These are phyloP conservation scores for Lasioglossum albipes DNA, from an alignment of 1,140 invertebrate species.

Conservation along the genomic window DNA sequence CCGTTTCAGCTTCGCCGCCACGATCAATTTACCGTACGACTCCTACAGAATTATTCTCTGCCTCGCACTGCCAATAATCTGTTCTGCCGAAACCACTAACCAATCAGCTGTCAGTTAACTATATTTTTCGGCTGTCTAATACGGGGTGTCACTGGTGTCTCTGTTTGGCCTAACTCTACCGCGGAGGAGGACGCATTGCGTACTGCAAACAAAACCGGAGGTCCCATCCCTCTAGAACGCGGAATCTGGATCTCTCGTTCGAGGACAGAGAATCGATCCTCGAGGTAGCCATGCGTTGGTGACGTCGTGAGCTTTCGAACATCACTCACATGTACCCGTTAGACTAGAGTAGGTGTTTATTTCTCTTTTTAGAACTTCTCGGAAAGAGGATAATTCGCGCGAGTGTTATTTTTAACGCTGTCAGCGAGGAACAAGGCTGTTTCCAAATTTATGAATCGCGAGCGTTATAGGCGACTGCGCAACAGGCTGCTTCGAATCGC, in stretches of 20 bases:
- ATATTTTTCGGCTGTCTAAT: slow-evolving; percentile 56
- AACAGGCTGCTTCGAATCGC: slow-evolving; percentile 31
- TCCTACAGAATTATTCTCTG: slow-evolving; percentile 59
- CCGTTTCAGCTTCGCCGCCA: slow-evolving; percentile 53
- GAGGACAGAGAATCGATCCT: slow-evolving; percentile 26
- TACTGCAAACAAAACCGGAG: slow-evolving; percentile 36
- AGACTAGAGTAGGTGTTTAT: not conserved
- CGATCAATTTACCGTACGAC: slow-evolving; percentile 41
- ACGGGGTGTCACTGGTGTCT: slow-evolving; percentile 59
- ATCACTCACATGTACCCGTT: not conserved
- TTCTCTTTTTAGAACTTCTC: not conserved
- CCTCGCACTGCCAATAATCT: slow-evolving; percentile 76
- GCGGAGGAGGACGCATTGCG: slow-evolving; percentile 30
- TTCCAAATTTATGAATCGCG: not conserved
- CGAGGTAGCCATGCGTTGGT: slow-evolving; percentile 54
- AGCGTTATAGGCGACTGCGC: slow-evolving; percentile 1
- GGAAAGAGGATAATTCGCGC: not conserved
- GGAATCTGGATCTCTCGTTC: not conserved
- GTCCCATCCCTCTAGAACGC: slow-evolving; percentile 51
- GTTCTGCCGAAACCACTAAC: slow-evolving; percentile 73
- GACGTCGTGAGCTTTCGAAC: slow-evolving; percentile 55
- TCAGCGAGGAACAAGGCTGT: not conserved
- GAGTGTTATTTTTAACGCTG: not conserved
- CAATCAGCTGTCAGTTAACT: slow-evolving; percentile 67
- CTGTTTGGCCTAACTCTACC: slow-evolving; percentile 52